Conservation (phyloP, 2,797 vertebrate genomes). For the Gila robusta region DNA sequence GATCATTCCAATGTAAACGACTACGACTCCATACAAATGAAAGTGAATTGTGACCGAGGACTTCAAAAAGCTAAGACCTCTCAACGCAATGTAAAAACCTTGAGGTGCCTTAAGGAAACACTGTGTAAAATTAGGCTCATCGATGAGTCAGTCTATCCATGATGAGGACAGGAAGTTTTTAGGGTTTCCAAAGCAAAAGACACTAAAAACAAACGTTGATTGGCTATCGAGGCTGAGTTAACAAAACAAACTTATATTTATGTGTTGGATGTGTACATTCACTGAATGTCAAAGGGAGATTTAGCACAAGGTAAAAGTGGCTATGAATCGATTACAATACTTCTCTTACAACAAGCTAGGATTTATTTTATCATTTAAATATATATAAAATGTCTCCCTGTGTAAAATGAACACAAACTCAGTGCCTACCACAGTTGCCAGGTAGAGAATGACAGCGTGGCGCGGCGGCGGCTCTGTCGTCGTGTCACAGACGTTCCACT, state of each 20-base stretch:
- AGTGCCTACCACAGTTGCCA: constrained; percentile 26
- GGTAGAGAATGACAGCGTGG: constrained; percentile 32
- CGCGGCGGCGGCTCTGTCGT: not conserved
- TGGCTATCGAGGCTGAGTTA: not conserved
- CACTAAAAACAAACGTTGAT: not conserved
- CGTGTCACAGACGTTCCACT: constrained; percentile 27
- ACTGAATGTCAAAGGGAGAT: not conserved
- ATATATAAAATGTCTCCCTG: not conserved
- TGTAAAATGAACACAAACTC: not conserved
- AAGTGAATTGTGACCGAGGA: not conserved
- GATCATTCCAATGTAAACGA: not conserved
- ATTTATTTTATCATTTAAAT: not conserved
- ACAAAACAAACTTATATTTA: not conserved
- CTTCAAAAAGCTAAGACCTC: not conserved
- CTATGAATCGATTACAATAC: not conserved
- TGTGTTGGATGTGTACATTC: not conserved
- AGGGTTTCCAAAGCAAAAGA: not conserved
- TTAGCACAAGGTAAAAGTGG: not conserved
- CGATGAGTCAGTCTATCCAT: constrained; percentile 35
- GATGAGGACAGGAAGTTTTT: not conserved
- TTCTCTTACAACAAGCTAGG: not conserved
- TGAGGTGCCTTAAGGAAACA: not conserved
- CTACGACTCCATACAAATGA: not conserved
- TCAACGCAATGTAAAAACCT: not conserved
- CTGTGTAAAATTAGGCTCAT: not conserved